Percentiles rank a stretch among this genome's conserved stretches.
Conservation (phyloP, 2,113 vertebrate species). For the Phalacrocorax brasilianus region DNA sequence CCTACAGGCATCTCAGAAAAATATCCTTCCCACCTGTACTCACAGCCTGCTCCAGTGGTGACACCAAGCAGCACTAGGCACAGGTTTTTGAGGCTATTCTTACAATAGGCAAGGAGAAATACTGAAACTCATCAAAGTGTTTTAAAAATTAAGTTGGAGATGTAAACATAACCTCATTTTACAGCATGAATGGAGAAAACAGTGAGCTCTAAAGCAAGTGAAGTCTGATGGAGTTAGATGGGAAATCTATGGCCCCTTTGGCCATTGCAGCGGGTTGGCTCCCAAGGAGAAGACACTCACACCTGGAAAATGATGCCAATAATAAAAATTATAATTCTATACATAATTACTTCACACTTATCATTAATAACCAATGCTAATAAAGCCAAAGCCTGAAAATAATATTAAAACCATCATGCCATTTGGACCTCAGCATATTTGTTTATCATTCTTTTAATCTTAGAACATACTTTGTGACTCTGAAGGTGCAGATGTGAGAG, state of each 20-base stretch:
- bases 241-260: neutral
- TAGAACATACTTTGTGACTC: neutral
- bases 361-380: slow-evolving; percentile 31
- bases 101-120: neutral
- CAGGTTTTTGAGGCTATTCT: neutral
- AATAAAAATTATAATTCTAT: slow-evolving; percentile 7
- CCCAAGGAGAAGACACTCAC: neutral
- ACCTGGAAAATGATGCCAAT: slow-evolving; percentile 6
- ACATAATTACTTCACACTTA: slow-evolving; percentile 10
- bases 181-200: neutral
- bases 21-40: neutral
- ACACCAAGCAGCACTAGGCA: neutral
- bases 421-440: neutral
- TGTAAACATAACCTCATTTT: neutral
- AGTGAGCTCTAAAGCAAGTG: neutral
- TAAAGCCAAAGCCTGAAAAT: neutral
- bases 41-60: neutral
- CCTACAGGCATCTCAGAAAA: neutral
- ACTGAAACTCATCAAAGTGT: neutral
- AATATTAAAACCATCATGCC: neutral
- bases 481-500: neutral
- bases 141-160: neutral
- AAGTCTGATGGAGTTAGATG: neutral
- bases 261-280: neutral
- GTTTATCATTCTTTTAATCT: slow-evolving; percentile 6